phyloP scores from a whole-genome alignment of 2,113 vertebrate genomes.

The Mustela lutreola region DNA sequence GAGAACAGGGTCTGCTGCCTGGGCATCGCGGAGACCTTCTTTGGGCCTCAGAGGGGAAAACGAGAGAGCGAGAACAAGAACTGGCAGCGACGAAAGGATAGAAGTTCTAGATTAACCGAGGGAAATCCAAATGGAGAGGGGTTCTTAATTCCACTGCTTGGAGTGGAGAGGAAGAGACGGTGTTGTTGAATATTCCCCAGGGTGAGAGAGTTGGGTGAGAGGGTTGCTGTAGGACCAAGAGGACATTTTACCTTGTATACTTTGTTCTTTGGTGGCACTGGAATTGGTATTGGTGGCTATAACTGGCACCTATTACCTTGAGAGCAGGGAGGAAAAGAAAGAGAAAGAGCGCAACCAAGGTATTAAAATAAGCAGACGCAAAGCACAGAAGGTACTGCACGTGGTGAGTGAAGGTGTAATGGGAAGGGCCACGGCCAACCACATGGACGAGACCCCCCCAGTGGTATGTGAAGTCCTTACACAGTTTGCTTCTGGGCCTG shows the following conservation, averaged over 20 bases:
- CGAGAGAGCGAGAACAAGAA: background rate
- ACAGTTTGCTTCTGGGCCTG: background rate
- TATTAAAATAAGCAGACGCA: background rate
- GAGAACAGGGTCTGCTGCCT: background rate
- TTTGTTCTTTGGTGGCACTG: background rate
- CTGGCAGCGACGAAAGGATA: background rate
- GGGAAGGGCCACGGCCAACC: background rate
- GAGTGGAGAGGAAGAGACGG: background rate
- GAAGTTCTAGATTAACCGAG: background rate
- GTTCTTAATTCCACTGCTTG: background rate
- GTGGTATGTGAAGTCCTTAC: background rate
- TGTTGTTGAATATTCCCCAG: no score
- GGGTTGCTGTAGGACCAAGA: background rate
- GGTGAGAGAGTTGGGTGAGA: background rate
- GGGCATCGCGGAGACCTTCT: background rate
- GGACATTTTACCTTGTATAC: background rate
- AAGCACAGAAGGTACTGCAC: background rate
- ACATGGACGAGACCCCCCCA: background rate
- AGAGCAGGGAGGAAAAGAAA: background rate
- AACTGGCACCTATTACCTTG: background rate
- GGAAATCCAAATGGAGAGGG: background rate
- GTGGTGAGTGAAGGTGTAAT: background rate
- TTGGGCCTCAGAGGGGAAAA: background rate
- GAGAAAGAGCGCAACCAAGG: background rate
- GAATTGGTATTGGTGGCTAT: background rate